Base-by-base conservation (phyloP, 2,113 vertebrate species). In the Scatophagus argus region DNA sequence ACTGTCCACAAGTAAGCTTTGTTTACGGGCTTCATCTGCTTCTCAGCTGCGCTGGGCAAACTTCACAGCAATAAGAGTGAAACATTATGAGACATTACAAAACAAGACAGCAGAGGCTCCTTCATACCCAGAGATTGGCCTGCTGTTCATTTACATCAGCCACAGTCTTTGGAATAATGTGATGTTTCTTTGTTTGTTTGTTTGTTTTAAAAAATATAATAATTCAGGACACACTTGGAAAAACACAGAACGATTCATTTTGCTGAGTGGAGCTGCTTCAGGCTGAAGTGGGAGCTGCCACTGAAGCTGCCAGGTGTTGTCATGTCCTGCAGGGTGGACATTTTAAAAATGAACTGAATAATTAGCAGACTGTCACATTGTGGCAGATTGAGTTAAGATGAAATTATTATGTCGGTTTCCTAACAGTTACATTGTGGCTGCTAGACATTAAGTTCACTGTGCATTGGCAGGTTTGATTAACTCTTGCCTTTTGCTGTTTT, bases 1-100 rank as follows among this genome's bases (percentile, higher is more conserved):
- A 23, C 27, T 14, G 77, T 10, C 60, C 31, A 58, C 47, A 59
- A 32, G 52, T 64, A 27, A 46, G 47, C n/a, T 39, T 56, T 55
- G 64, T 68, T 58, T 70, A 61, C 46, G 70, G 74, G 21, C 64
- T 85, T 66, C 73, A 65, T 74, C 79, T 81, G 82, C 39, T n/a
- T n/a, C n/a, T 82, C 51, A 27, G 70, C 44, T 67, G 63, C 34
- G 70, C 39, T 62, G n/a, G n/a, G 39, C 6, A 1, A 44, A 43
- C 34, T 6, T 34, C 62, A 29, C 49, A 67, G 65, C 5, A 36
- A 61, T n/a, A 44, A 49, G 25, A 74, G 6, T 7, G 32, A 47
- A 29, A 52, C 25, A 39, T 69, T 9, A 13, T 29, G 23, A 51
- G 34, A 34, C 54, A 25, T 65, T 8, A 8, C 46, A 8, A 59